A percentile compares a stretch with the other conserved stretches of the same genome.
Evolutionary conservation across 2,797 vertebrate genomes (phyloP).

Genomic region (Salarias fasciatus): DNA sequence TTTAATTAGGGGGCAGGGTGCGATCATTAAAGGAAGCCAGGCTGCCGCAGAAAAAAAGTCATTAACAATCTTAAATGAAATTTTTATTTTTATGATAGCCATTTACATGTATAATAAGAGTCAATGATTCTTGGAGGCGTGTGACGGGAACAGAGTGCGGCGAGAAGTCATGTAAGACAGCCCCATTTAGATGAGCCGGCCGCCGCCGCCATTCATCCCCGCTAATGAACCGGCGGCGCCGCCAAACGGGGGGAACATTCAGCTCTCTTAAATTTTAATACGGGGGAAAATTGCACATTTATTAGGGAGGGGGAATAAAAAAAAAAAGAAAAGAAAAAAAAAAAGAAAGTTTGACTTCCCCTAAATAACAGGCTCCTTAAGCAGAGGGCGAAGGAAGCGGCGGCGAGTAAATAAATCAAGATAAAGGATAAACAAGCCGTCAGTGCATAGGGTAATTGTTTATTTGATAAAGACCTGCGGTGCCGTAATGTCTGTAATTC

Average conservation of each 20-base stretch:
- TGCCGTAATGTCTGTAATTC: slow-evolving; percentile 95
- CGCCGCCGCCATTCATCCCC: slow-evolving; percentile 98
- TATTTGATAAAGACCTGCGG: slow-evolving; percentile 89
- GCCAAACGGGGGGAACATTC: slow-evolving; percentile 82
- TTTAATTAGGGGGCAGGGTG: slow-evolving; percentile 99
- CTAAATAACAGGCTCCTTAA: slow-evolving; percentile 67
- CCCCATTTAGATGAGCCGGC: slow-evolving; percentile 98
- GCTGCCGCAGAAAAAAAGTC: slow-evolving; percentile 99
- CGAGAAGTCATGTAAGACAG: slow-evolving; percentile 99
- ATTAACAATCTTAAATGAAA: slow-evolving; percentile 99
- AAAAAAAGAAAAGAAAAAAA: too few relatives aligned
- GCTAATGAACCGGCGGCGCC: slow-evolving; percentile 96
- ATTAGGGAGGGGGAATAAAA: slow-evolving; percentile 69
- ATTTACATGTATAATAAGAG: slow-evolving; percentile 99
- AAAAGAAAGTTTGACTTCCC: slow-evolving; percentile 65
- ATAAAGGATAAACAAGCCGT: slow-evolving; percentile 83
- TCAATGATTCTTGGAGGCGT: slow-evolving; percentile 99
- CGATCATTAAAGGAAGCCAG: slow-evolving; percentile 99
- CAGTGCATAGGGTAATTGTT: slow-evolving; percentile 82
- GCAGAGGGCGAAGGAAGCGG: slow-evolving; percentile 30
- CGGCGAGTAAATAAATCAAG: slow-evolving; percentile 80
- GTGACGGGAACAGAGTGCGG: slow-evolving; percentile 99
- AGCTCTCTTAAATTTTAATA: slow-evolving; percentile 97
- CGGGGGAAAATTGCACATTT: slow-evolving; percentile 82
- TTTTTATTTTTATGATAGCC: slow-evolving; percentile 99